Base-by-base conservation (phyloP, 2,888 invertebrate species). In the Drosophila testacea region DNA sequence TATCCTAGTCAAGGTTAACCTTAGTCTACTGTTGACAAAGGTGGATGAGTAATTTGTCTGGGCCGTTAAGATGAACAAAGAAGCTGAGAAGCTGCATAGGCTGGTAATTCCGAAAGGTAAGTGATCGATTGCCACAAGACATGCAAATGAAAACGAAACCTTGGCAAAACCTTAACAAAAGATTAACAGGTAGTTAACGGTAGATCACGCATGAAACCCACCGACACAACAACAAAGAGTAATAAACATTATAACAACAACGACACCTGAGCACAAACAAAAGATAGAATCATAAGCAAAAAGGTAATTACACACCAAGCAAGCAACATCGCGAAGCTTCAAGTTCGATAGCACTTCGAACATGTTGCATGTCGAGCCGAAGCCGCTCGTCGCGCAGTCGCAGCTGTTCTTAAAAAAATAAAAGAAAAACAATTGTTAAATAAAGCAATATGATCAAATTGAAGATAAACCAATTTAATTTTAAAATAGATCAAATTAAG, bases 121-220 rank as follows among this genome's bases (percentile, higher is more conserved):
- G 52, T 65, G 60, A 59, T 52, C 54, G 36, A 61, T 54, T 54
- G 34, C 16, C n/a, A 36, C 6, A 38, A 47, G 59, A 42, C 62
- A 68, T 74, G 68, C 63, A 71, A 84, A 81, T 77, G 89, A 72
- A 83, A 62, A 62, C 69, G 72, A 85, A 73, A 88, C 89, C 85
- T 77, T 82, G 74, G 59, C 59, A 16, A 55, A 56, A 38, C 56
- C 7, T 16, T 11, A 38, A 46, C 46, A 56, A 56, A 66, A 50
- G 55, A 56, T 54, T 39, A 34, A 36, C 79, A 88, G 74, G 85
- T 81, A 87, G 54, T 52, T 70, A 73, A 62, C 75, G 73, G 69
- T 66, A 73, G 69, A 78, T 76, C 72, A 77, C 63, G 66, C 65
- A 60, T 56, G 16, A 51, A 64, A 64, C 67, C 36, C 64, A 47